phyloP scores from a whole-genome alignment of 2,797 vertebrate species.

The Chrysocyon brachyurus region DNA sequence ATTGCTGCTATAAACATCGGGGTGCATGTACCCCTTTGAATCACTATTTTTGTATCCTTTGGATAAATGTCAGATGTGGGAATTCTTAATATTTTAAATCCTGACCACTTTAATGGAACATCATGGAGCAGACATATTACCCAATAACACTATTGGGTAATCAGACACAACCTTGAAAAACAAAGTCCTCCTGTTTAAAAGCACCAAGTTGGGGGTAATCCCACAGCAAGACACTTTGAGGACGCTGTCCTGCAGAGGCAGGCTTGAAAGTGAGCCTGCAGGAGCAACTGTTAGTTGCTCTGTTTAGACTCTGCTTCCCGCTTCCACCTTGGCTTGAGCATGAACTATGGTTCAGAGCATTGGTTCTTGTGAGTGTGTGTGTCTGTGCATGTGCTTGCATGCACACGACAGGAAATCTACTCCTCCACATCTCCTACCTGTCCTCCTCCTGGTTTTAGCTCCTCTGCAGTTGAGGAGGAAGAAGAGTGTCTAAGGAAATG shows the following conservation, averaged over 20 bases:
- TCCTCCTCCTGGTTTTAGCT: neutral
- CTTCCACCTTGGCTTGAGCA: neutral
- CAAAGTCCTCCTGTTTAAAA: neutral
- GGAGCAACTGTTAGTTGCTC: neutral
- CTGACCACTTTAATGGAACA: neutral
- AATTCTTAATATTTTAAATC: neutral
- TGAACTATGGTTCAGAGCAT: neutral
- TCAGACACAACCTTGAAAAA: neutral
- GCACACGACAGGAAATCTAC: neutral
- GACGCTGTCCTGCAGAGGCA: neutral
- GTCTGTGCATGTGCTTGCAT: neutral
- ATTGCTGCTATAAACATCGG: neutral
- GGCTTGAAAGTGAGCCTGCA: neutral
- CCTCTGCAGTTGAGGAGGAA: neutral
- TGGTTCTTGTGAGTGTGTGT: neutral
- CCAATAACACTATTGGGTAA: neutral
- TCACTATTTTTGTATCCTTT: neutral
- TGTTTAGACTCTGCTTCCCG: neutral
- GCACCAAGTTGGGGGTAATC: neutral
- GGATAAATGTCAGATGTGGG: neutral
- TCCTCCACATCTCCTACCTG: neutral
- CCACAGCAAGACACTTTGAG: fast-evolving
- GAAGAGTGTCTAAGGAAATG: neutral
- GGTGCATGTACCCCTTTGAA: neutral
- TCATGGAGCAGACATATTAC: neutral